Evolutionary conservation across 92 coral and sea anemone species (phyloP), one percentile per base, ranked within the genome.

Genomic region (Umimayanthus chanpuru): DNA sequence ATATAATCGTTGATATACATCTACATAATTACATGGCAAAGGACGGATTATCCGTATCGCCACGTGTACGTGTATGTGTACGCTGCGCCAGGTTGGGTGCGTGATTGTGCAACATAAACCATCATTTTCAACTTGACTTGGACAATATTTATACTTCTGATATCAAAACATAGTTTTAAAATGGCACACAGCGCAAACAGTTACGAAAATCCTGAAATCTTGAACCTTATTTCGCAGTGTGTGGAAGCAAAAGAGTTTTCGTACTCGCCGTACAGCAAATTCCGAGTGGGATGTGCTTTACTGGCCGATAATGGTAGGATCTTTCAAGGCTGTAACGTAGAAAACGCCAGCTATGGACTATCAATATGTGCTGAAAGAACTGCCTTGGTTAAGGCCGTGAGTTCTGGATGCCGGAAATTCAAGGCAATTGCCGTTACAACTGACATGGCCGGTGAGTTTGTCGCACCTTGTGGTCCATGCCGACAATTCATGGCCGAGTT

Each of bases 271-370:
- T 97, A 97, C 90, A 97, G 99, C 85, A 90, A 97, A 32, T 93
- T 95, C 89, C 99, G 99, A 73, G 99, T 97, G 38, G 99, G 99
- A 30, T 94, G 98, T 55, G 99, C 99, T 9, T 79, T 97, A 73
- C 70, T 97, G 84, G 93, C 98, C 23, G 94, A 94, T 25, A 92
- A 96, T 64, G 93, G 95, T 50, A 81, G 76, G n/a, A 89, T 97
- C 30, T 89, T 97, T 68, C 92, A 92, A 80, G 99, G 99, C 49
- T 97, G 99, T 68, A 95, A 91, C 90, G 99, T 97, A 43, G 99
- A 97, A 82, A 97, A 97, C 72, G 97, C 98, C 47, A 93, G 96
- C 88, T 92, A 97, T 73, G 96, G 97, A 9, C 90, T 95, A 32
- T 73, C 92, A 32, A 95, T 96, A 79, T 97, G 99, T 86, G 99